These are phyloP conservation scores for Cladopsammia gracilis DNA, from an alignment of 64 coral and sea anemone genomes.

Conservation along the genomic window DNA sequence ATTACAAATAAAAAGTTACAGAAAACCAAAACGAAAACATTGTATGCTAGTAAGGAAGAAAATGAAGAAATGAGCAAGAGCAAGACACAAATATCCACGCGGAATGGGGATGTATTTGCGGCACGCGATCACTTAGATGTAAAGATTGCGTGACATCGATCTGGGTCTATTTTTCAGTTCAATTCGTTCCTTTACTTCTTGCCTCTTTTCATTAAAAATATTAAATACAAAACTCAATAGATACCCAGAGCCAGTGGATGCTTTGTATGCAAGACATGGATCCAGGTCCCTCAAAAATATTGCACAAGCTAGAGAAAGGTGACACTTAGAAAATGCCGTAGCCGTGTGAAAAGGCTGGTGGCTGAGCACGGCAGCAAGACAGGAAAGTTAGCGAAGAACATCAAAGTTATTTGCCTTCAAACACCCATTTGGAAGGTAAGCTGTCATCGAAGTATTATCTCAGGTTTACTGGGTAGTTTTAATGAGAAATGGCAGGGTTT, in stretches of 20 bases:
- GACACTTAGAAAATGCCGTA: too few species aligned
- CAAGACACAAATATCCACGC: too few species aligned
- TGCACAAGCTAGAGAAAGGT: too few species aligned
- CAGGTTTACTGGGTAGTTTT: conserved; percentile 46
- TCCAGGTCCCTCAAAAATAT: too few species aligned
- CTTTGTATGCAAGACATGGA: too few species aligned
- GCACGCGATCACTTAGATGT: conserved; percentile 33
- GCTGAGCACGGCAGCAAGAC: too few species aligned
- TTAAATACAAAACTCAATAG: conserved; percentile 36
- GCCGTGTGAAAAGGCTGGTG: too few species aligned
- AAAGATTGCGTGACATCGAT: conserved; percentile 50
- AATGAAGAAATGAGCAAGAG: too few species aligned
- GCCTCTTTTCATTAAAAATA: conserved; percentile 23
- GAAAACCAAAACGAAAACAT: too few species aligned
- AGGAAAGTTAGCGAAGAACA: too few species aligned
- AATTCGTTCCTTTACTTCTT: conserved; percentile 13
- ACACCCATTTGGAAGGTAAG: conserved; percentile 56
- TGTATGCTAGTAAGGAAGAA: too few species aligned
- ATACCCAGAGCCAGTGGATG: conserved; percentile 45
- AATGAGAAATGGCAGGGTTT: conserved; percentile 35
- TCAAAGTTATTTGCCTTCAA: conserved; percentile 36
- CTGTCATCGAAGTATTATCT: conserved; percentile 45
- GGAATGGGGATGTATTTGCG: conserved; percentile 47
- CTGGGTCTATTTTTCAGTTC: conserved; percentile 29
- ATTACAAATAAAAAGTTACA: too few species aligned